Evolutionary conservation across 2,113 vertebrate species (phyloP).

Genomic region (Channa argus): DNA sequence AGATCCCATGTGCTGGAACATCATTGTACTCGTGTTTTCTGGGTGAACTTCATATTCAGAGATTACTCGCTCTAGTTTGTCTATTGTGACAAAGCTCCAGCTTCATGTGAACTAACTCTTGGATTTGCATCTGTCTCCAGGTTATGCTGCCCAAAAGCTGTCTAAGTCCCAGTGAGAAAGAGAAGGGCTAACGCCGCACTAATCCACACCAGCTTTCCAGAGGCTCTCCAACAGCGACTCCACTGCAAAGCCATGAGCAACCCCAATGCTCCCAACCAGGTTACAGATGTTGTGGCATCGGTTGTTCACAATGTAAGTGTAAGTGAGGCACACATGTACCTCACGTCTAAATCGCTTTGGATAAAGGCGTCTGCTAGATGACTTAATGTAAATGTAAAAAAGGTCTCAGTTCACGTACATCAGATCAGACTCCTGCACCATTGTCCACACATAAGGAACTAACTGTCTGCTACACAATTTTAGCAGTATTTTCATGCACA

Average conservation of each 20-base stretch:
- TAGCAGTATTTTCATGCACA: neutral
- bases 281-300: slow-evolving; percentile 69
- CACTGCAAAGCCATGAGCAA: slow-evolving; percentile 78
- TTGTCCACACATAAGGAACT: too few relatives aligned
- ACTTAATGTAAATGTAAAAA: too few relatives aligned
- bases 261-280: slow-evolving; percentile 61
- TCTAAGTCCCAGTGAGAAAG: slow-evolving; percentile 85
- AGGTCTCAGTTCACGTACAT: too few relatives aligned
- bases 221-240: slow-evolving; percentile 46
- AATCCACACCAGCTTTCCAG: slow-evolving; percentile 52
- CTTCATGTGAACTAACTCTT: slow-evolving; percentile 22
- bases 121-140: slow-evolving; percentile 66
- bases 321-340: slow-evolving; percentile 1
- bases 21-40: neutral
- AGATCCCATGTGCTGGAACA: neutral
- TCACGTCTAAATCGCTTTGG: too few relatives aligned
- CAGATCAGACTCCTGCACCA: too few relatives aligned
- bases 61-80: slow-evolving; percentile 2
- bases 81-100: slow-evolving; percentile 3
- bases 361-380: too few relatives aligned
- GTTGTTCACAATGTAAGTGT: slow-evolving; percentile 76
- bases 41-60: slow-evolving; percentile 11
- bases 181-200: slow-evolving; percentile 84
- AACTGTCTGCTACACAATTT: too few relatives aligned
- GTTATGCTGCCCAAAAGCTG: slow-evolving; percentile 87